phyloP scores from a whole-genome alignment of 2,888 invertebrate genomes.

The Tachina fera region DNA sequence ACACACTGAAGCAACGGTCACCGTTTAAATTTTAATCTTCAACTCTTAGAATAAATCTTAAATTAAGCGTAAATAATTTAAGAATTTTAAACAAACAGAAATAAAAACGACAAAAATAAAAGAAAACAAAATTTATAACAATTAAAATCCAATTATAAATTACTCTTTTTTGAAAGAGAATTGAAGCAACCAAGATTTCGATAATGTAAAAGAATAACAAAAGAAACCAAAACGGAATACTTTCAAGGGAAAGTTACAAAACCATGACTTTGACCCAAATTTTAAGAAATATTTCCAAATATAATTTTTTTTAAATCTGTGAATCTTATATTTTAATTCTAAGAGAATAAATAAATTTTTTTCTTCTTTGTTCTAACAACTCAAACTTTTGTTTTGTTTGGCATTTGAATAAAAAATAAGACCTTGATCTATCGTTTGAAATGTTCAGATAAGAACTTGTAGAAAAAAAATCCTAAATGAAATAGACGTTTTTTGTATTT shows the following conservation, averaged over 20 bases:
- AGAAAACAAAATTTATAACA: neutral
- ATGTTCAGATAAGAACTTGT: neutral
- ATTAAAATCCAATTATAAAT: constrained; percentile 14
- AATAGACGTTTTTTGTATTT: constrained; percentile 13
- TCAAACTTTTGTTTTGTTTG: neutral
- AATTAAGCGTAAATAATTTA: constrained; percentile 32
- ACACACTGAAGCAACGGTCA: neutral
- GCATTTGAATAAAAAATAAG: neutral
- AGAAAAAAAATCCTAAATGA: constrained; percentile 19
- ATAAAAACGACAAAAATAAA: neutral
- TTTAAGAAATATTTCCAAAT: constrained; percentile 6
- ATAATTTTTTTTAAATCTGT: neutral
- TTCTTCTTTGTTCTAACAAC: constrained; percentile 1
- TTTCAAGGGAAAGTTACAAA: constrained; percentile 33
- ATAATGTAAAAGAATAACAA: neutral
- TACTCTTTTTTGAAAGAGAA: constrained; percentile 16
- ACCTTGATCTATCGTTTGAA: constrained; percentile 34
- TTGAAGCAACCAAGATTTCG: neutral
- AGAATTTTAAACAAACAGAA: neutral
- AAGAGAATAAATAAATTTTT: constrained; percentile 17
- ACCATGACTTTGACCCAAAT: constrained; percentile 52
- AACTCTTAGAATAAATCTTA: neutral
- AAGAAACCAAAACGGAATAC: neutral
- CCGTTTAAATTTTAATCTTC: constrained; percentile 18
- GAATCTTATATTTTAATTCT: neutral